Evolutionary conservation across 1,140 invertebrate species (phyloP).

Genomic region (Drosophila tristis): DNA sequence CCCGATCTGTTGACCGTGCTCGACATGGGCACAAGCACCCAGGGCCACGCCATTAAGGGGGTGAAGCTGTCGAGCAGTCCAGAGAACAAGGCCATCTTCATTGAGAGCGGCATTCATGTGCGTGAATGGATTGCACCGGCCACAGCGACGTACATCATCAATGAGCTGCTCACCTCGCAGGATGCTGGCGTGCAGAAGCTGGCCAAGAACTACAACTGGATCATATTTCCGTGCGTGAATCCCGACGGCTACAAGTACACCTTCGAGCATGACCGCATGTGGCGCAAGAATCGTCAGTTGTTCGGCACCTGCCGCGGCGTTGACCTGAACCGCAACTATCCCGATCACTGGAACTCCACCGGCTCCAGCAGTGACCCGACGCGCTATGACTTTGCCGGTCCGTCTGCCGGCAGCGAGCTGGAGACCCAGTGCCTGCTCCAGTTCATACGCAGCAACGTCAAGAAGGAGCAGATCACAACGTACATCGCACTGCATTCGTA

Average conservation of each 20-base stretch:
- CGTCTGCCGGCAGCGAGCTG: conserved; percentile 88
- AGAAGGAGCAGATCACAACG: conserved; percentile 85
- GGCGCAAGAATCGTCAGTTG: conserved; percentile 89
- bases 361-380: conserved; percentile 87
- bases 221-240: conserved; percentile 87
- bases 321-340: conserved; percentile 85
- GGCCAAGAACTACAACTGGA: conserved; percentile 87
- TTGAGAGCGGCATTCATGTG: conserved; percentile 90
- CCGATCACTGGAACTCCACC: conserved; percentile 81
- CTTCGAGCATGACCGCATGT: conserved; percentile 86
- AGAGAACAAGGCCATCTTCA: conserved; percentile 85
- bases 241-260: conserved; percentile 91
- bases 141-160: conserved; percentile 88
- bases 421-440: conserved; percentile 86
- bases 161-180: conserved; percentile 86
- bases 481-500: conserved; percentile 87
- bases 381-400: conserved; percentile 88
- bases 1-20: conserved; percentile 71
- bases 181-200: conserved; percentile 84
- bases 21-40: conserved; percentile 86
- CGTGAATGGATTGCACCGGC: conserved; percentile 92
- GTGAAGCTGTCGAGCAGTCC: conserved; percentile 86
- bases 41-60: conserved; percentile 87
- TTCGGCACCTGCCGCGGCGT: conserved; percentile 85
- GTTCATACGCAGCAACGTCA: conserved; percentile 81